A percentile compares a stretch with the other conserved stretches of the same genome.
phyloP scores from a whole-genome alignment of 2,113 vertebrate genomes.

The Ploceus nigricollis region DNA sequence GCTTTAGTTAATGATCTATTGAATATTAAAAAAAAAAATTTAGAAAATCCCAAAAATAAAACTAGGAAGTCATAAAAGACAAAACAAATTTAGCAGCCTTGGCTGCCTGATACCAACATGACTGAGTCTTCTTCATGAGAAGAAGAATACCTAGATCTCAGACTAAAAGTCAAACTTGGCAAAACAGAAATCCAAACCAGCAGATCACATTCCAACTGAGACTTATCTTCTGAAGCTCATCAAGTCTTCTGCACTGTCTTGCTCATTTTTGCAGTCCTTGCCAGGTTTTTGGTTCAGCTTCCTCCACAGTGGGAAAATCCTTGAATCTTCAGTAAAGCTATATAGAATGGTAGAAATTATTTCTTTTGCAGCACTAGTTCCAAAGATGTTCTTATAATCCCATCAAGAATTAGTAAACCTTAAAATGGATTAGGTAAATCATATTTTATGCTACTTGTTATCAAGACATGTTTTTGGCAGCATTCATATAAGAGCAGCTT shows the following conservation, averaged over 20 bases:
- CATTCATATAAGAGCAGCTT: neutral
- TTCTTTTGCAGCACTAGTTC: neutral
- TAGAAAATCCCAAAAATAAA: rapidly evolving
- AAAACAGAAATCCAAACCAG: neutral
- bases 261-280: neutral
- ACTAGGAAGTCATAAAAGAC: neutral
- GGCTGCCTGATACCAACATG: neutral
- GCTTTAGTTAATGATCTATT: neutral
- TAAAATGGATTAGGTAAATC: constrained; percentile 6
- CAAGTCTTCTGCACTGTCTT: neutral
- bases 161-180: neutral
- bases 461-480: neutral
- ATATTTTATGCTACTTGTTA: neutral
- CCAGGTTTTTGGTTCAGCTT: neutral
- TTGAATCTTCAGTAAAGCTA: neutral
- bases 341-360: neutral
- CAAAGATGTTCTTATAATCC: neutral
- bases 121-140: neutral
- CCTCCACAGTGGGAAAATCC: neutral
- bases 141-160: neutral
- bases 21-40: neutral
- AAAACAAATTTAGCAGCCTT: neutral
- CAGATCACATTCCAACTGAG: neutral
- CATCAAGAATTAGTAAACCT: neutral
- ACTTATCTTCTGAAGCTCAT: neutral